Percentiles rank a stretch among this genome's conserved stretches.
phyloP scores from a whole-genome alignment of 1,140 invertebrate species.

The Drosophila littoralis region DNA sequence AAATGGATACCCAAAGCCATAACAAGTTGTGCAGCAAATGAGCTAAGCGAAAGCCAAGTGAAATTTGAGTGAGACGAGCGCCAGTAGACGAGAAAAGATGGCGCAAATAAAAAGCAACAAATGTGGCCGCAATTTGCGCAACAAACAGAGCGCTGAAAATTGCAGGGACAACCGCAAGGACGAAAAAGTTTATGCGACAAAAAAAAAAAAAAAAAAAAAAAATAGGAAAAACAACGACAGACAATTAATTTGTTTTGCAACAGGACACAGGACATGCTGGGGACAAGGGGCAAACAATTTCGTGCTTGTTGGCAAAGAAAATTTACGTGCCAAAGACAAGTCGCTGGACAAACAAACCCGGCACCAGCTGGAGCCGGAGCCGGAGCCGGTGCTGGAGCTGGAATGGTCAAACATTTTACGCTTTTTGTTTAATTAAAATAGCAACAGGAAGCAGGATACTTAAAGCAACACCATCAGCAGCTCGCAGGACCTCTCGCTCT shows the following conservation, averaged over 20 bases:
- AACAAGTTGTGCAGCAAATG: slow-evolving; percentile 66
- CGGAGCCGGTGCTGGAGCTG: background rate
- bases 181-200: slow-evolving; percentile 64
- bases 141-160: slow-evolving; percentile 67
- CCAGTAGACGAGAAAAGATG: slow-evolving; percentile 20
- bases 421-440: slow-evolving; percentile 83
- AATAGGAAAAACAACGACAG: slow-evolving; percentile 31
- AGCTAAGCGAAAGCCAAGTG: slow-evolving; percentile 72
- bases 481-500: background rate
- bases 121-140: slow-evolving; percentile 65
- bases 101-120: slow-evolving; percentile 43
- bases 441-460: slow-evolving; percentile 58
- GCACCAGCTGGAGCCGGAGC: slow-evolving; percentile 6
- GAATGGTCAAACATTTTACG: slow-evolving; percentile 76
- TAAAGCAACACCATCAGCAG: slow-evolving; percentile 10
- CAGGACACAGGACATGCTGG: slow-evolving; percentile 13
- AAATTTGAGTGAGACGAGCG: slow-evolving; percentile 60
- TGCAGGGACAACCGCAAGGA: slow-evolving; percentile 39
- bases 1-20: slow-evolving; percentile 22
- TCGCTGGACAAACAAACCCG: slow-evolving; percentile 41
- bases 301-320: slow-evolving; percentile 80
- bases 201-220: slow-evolving; percentile 17
- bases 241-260: slow-evolving; percentile 80
- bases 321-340: slow-evolving; percentile 80
- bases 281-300: slow-evolving; percentile 66